These are phyloP conservation scores for Opisthograptis luteolata DNA, from an alignment of 2,888 invertebrate genomes.

Conservation along the genomic window DNA sequence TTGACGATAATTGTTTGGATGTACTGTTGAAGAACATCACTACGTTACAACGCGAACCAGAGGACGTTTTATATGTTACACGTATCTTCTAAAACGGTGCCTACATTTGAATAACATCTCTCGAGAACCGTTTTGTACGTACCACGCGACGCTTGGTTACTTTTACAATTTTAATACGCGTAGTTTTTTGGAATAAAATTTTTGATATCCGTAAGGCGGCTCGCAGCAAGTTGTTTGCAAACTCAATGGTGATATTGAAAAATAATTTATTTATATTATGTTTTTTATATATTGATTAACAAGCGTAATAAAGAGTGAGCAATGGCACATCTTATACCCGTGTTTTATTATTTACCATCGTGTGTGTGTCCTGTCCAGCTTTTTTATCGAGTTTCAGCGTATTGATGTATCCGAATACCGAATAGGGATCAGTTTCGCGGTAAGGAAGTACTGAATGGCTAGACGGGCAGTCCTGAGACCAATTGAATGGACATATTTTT, in stretches of 20 bases:
- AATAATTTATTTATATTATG: slow-evolving; percentile 81
- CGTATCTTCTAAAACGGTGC: slow-evolving; percentile 2
- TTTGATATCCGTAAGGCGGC: slow-evolving; percentile 34
- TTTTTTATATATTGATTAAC: slow-evolving; percentile 72
- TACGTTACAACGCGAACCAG: slow-evolving; percentile 7
- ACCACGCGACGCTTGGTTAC: background rate
- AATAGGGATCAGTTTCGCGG: too few relatives aligned
- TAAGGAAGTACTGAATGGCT: too few relatives aligned
- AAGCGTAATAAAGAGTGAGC: slow-evolving; percentile 84
- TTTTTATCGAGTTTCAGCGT: too few relatives aligned
- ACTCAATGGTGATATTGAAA: slow-evolving; percentile 77
- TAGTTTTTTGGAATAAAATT: slow-evolving; percentile 16
- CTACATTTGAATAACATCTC: background rate
- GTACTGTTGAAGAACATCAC: slow-evolving; percentile 30
- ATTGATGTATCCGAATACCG: too few relatives aligned
- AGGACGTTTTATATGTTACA: background rate
- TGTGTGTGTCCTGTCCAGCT: background rate
- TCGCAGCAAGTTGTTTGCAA: slow-evolving; percentile 55
- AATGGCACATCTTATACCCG: slow-evolving; percentile 76
- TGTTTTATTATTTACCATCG: slow-evolving; percentile 62
- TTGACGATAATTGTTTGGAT: slow-evolving; percentile 21
- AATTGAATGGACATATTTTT: too few relatives aligned
- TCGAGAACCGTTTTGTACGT: background rate
- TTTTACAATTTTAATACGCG: slow-evolving; percentile 11
- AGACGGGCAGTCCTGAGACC: too few relatives aligned